These are phyloP conservation scores for Euzetes globulus DNA, from an alignment of 2,888 invertebrate genomes.

Conservation along the genomic window DNA sequence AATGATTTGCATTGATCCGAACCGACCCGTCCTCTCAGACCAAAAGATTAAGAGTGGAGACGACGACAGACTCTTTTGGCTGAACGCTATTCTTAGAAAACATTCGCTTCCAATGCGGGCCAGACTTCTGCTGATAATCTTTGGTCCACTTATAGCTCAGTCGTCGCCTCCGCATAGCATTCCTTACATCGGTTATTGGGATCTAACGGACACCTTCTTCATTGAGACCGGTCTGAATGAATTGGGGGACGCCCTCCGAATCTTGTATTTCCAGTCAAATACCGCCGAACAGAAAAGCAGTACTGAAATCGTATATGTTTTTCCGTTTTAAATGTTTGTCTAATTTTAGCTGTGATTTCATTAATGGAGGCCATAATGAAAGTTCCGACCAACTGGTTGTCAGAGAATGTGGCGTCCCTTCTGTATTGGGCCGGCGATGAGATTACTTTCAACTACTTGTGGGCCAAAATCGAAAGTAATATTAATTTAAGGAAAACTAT, in stretches of 20 bases:
- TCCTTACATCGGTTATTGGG: slow-evolving; percentile 34
- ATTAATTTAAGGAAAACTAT: not conserved
- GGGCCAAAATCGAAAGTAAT: not conserved
- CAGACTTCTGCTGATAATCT: slow-evolving; percentile 21
- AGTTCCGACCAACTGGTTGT: not conserved
- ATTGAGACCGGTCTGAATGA: slow-evolving; percentile 10
- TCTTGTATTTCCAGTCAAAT: not conserved
- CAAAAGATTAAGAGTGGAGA: not conserved
- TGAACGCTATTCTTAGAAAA: not conserved
- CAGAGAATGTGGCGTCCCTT: not conserved
- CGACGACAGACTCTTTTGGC: slow-evolving; percentile 1
- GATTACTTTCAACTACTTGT: not conserved
- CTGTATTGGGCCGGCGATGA: not conserved
- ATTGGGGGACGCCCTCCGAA: not conserved
- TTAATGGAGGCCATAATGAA: not conserved
- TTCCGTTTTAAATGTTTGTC: not conserved
- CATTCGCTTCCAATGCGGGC: not conserved
- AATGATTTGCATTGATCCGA: not conserved
- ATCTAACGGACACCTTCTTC: slow-evolving; percentile 30
- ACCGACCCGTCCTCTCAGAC: not conserved
- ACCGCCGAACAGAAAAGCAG: not conserved
- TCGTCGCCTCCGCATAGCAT: not conserved
- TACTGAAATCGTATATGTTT: not conserved
- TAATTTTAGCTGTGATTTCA: not conserved
- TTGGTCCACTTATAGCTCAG: slow-evolving; percentile 20